Percentiles rank a stretch among this genome's conserved stretches.
Conservation (phyloP, 2,113 vertebrate species). For the Castor canadensis region DNA sequence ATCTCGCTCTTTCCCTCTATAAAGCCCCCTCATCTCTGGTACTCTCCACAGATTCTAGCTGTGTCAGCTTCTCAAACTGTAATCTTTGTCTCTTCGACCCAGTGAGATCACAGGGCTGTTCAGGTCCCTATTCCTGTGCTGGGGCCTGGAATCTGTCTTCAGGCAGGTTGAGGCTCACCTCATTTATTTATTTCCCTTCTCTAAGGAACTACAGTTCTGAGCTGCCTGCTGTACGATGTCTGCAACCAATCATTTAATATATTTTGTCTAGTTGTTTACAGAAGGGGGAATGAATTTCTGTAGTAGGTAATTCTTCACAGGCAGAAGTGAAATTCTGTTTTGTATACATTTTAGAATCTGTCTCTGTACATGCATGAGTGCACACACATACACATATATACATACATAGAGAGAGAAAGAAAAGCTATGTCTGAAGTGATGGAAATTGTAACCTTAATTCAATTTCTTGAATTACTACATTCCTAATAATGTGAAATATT, state of each 20-base stretch:
- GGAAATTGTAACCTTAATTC: constrained; percentile 14
- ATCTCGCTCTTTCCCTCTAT: neutral
- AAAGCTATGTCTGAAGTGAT: neutral
- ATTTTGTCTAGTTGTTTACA: neutral
- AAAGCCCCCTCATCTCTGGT: neutral
- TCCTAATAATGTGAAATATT: neutral
- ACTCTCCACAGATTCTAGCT: neutral
- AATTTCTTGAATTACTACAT: neutral
- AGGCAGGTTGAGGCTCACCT: neutral
- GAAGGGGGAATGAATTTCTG: neutral
- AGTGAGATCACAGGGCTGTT: neutral
- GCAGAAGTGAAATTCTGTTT: neutral
- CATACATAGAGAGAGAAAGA: neutral
- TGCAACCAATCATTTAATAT: neutral
- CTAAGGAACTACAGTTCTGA: neutral
- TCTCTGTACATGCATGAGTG: neutral
- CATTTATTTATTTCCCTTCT: neutral
- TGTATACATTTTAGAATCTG: neutral
- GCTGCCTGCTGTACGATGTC: neutral
- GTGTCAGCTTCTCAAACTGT: neutral
- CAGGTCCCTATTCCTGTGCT: neutral
- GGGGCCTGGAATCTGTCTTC: neutral
- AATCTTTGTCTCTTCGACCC: neutral
- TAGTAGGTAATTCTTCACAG: neutral
- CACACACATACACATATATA: neutral